Evolutionary conservation across 2,113 vertebrate species (phyloP), one percentile per base, ranked within the genome.

Genomic region (Syngnathoides biaculeatus): DNA sequence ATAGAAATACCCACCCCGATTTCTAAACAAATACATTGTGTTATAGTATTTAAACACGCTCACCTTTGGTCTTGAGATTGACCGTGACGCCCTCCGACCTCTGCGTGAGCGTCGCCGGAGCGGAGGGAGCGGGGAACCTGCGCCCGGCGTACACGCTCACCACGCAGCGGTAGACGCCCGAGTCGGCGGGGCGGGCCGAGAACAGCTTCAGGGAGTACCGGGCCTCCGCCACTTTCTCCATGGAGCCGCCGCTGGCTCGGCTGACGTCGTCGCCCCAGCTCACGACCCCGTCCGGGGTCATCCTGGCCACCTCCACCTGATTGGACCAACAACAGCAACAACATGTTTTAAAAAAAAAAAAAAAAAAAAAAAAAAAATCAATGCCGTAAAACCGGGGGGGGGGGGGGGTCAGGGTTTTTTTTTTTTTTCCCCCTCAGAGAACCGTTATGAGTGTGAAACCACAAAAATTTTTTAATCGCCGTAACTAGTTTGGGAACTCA

Each of bases 31-130:
- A 35, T 35, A 35, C 30, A 35, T 35, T 35, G 30, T 35, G 4
- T 35, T 35, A 35, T 35, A 35, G 30, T 6, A 35, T 35, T 35
- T 35, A 35, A n/a, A n/a, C n/a, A n/a, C n/a, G n/a, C 87, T 86
- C 69, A 95, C 95, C 95, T 92, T 95, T 92, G 50, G 90, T 91
- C 67, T 88, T 92, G 59, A 95, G 90, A 42, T 91, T 93, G 77
- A 96, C 89, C 0, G 79, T 88, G 73, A 95, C 86, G 8, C 90
- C 92, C 27, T 92, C 89, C 0, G 95, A 95, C 48, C 83, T 88
- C 72, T 90, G 91, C 2, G 89, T 93, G 68, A 94, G 79, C 0
- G 93, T 93, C 1, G 92, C 91, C 0, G 92, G 87, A 0, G 76
- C 88, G 3, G 90, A 85, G 2, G 86, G 86, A 4, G 72, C 69